Evolutionary conservation across 2,797 vertebrate species (phyloP).

Genomic region (Poeciliopsis infans): DNA sequence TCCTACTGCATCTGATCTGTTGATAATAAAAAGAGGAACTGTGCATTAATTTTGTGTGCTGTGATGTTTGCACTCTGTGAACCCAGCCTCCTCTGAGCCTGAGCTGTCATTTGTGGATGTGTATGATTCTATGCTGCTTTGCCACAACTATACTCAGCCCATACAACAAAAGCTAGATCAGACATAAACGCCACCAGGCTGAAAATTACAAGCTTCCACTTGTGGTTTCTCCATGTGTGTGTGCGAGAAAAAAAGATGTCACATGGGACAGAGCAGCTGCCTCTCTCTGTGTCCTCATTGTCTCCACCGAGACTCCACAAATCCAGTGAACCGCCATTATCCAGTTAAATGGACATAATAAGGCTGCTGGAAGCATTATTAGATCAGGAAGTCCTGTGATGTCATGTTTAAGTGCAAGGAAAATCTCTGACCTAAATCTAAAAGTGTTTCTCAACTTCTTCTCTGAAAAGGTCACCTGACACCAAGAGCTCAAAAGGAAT

Average conservation of each 20-base stretch:
- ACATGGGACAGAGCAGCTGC: conserved; percentile 40
- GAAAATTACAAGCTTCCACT: conserved; percentile 72
- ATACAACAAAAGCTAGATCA: conserved; percentile 57
- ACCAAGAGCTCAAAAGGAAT: background rate
- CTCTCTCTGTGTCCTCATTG: conserved; percentile 23
- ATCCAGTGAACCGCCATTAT: conserved; percentile 30
- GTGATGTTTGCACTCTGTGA: conserved; percentile 53
- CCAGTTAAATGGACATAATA: conserved; percentile 42
- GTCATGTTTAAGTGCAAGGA: conserved; percentile 1
- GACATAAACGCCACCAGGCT: conserved; percentile 39
- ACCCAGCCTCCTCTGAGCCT: conserved; percentile 35
- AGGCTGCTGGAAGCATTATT: conserved; percentile 25
- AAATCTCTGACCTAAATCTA: conserved; percentile 17
- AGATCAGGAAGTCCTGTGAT: conserved; percentile 53
- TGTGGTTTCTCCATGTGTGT: conserved; percentile 54
- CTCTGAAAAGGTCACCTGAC: conserved; percentile 32
- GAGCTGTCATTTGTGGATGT: conserved; percentile 74
- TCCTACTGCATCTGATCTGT: conserved; percentile 33
- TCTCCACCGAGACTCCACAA: conserved; percentile 41
- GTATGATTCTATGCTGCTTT: conserved; percentile 61
- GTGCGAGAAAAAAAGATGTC: conserved; percentile 32
- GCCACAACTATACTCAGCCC: conserved; percentile 56
- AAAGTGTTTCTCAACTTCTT: conserved; percentile 19
- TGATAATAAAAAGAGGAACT: conserved; percentile 24
- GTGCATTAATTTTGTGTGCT: conserved; percentile 33